Evolutionary conservation across 2,113 vertebrate species (phyloP).

Genomic region (Festucalex cinctus): DNA sequence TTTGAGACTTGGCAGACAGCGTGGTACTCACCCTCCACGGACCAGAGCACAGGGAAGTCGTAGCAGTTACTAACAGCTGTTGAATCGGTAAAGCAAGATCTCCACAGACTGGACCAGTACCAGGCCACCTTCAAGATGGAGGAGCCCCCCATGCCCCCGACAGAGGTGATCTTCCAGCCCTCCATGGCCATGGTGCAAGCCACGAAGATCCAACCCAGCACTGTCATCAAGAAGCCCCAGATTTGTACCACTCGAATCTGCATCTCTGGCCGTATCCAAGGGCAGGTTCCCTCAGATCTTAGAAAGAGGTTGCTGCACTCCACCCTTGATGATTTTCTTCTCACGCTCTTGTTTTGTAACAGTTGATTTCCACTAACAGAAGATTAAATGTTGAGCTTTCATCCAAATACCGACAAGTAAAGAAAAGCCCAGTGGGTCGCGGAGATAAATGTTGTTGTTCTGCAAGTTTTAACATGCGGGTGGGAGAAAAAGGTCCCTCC

Average conservation of each 20-base stretch:
- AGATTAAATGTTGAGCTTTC: background rate
- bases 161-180: slow-evolving; percentile 87
- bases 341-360: background rate
- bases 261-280: slow-evolving; percentile 40
- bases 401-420: background rate
- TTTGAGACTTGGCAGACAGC: background rate
- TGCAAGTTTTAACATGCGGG: slow-evolving; percentile 21
- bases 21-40: slow-evolving; percentile 81
- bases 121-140: slow-evolving; percentile 84
- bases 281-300: background rate
- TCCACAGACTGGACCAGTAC: slow-evolving; percentile 94
- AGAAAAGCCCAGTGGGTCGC: background rate
- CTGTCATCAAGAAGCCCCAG: slow-evolving; percentile 82
- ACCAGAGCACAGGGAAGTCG: slow-evolving; percentile 89
- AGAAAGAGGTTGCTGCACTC: background rate
- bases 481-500: slow-evolving; percentile 42
- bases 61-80: slow-evolving; percentile 87
- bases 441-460: slow-evolving; percentile 7
- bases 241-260: slow-evolving; percentile 77
- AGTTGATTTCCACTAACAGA: background rate
- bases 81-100: slow-evolving; percentile 87
- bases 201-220: slow-evolving; percentile 87
- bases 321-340: background rate
- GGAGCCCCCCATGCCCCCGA: slow-evolving; percentile 82
- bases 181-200: slow-evolving; percentile 92